Evolutionary conservation across 2,797 vertebrate species (phyloP).

Genomic region (Alectoris magna): DNA sequence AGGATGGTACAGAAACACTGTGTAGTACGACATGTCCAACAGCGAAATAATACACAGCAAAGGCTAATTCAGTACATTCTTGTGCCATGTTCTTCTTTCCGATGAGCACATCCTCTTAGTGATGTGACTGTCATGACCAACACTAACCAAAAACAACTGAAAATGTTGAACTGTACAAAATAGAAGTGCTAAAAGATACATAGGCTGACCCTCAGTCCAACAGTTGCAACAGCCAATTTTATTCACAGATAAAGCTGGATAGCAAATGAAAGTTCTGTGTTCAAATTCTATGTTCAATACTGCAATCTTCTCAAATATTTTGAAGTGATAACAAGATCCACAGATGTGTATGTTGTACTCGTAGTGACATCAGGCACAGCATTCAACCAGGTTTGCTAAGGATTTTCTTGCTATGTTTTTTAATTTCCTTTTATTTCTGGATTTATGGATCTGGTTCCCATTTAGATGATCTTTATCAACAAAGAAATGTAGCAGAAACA

Average conservation of each 20-base stretch:
- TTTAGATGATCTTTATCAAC: neutral
- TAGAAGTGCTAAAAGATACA: neutral
- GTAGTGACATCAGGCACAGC: neutral
- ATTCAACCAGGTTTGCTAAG: neutral
- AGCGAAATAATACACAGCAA: neutral
- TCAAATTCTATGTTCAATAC: rapidly evolving
- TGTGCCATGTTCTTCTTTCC: neutral
- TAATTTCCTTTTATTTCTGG: neutral
- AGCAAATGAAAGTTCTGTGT: neutral
- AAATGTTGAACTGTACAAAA: neutral
- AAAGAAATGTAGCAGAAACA: neutral
- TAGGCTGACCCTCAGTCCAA: neutral
- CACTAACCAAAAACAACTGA: neutral
- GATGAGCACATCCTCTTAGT: neutral
- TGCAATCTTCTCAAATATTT: neutral
- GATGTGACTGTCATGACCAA: neutral
- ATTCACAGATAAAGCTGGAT: neutral
- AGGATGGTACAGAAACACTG: rapidly evolving
- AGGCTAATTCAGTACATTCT: neutral
- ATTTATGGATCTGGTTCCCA: neutral
- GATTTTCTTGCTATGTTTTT: neutral
- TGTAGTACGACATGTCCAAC: neutral
- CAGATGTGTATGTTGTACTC: rapidly evolving
- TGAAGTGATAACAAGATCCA: neutral
- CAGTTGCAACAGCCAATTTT: neutral